A percentile compares a stretch with the other conserved stretches of the same genome.
phyloP scores from a whole-genome alignment of 1,140 invertebrate species.

The Pogonus chalceus region DNA sequence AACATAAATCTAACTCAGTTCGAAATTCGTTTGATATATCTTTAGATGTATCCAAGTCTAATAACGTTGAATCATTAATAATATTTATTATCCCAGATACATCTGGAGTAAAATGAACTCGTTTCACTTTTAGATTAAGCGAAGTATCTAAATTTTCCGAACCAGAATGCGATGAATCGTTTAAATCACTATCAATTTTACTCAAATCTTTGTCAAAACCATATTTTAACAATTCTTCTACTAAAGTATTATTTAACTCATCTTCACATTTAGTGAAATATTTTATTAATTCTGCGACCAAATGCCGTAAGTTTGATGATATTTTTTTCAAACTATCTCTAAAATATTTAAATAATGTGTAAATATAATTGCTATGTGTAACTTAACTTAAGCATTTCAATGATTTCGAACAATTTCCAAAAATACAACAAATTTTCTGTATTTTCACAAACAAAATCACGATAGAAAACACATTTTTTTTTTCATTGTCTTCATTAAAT shows the following conservation, averaged over 20 bases:
- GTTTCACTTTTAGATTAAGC: constrained; percentile 34
- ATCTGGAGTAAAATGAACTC: constrained; percentile 59
- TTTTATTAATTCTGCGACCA: constrained; percentile 53
- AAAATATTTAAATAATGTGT: constrained; percentile 19
- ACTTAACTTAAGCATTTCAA: constrained; percentile 13
- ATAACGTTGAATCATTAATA: constrained; percentile 41
- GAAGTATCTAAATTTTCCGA: constrained; percentile 15
- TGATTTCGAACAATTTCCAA: constrained; percentile 12
- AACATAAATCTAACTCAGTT: constrained; percentile 49
- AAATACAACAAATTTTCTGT: not conserved
- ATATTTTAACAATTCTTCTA: constrained; percentile 49
- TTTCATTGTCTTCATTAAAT: no score
- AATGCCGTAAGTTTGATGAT: constrained; percentile 43
- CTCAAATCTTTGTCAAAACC: constrained; percentile 24
- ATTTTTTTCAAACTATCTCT: constrained; percentile 50
- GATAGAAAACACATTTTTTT: no score
- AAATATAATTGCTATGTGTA: constrained; percentile 7
- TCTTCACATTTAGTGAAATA: constrained; percentile 66
- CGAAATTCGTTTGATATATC: constrained; percentile 49
- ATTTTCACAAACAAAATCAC: no score
- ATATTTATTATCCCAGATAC: constrained; percentile 49
- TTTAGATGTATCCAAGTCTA: constrained; percentile 31
- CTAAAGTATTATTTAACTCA: constrained; percentile 61
- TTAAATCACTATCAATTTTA: constrained; percentile 22
- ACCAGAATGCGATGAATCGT: constrained; percentile 17